These are phyloP conservation scores for Diabrotica virgifera DNA, from an alignment of 1,140 invertebrate genomes.

Conservation along the genomic window DNA sequence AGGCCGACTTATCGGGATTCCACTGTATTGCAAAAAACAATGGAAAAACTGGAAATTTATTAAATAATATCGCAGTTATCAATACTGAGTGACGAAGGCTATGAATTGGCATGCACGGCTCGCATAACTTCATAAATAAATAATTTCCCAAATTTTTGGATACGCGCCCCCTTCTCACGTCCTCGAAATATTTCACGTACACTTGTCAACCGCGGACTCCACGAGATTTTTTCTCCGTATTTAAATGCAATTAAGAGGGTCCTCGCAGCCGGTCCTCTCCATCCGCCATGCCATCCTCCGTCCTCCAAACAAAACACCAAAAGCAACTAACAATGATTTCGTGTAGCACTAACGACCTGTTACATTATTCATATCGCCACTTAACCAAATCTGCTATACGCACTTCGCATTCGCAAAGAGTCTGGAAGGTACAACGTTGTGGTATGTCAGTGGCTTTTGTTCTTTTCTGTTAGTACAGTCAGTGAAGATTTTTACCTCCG, in stretches of 20 bases:
- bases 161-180: neutral
- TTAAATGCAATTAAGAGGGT: slow-evolving; percentile 38
- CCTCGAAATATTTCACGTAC: neutral
- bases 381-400: slow-evolving; percentile 35
- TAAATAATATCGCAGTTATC: no score
- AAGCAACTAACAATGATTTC: slow-evolving; percentile 37
- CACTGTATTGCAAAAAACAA: no score
- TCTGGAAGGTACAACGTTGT: neutral
- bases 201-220: neutral
- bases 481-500: no score
- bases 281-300: no score
- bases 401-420: slow-evolving; percentile 28
- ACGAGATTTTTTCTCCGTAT: slow-evolving; percentile 27
- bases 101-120: no score
- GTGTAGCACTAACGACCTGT: slow-evolving; percentile 37
- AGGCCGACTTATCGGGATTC: no score
- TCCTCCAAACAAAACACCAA: slow-evolving; percentile 25
- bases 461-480: neutral
- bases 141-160: no score
- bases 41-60: no score
- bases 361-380: slow-evolving; percentile 42
- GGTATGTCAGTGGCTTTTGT: neutral
- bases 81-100: no score
- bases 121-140: no score
- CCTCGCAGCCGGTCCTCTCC: slow-evolving; percentile 12